Evolutionary conservation across 2,888 invertebrate genomes (phyloP).

Genomic region (Eupithecia abbreviata): DNA sequence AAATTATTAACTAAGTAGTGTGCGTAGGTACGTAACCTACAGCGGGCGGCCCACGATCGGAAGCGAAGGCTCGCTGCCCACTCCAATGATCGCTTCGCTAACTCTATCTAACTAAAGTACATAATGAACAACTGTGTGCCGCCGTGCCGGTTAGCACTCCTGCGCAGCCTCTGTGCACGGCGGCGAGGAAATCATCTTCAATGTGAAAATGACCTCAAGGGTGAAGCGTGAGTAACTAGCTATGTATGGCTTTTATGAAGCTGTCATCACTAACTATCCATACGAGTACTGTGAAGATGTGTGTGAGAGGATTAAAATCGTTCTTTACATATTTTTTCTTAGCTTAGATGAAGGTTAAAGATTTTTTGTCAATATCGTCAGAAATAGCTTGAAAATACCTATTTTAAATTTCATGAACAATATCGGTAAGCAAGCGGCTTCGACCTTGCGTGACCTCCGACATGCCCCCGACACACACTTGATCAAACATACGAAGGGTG

Average conservation of each 20-base stretch:
- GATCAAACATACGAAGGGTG: neutral
- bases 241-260: slow-evolving; percentile 1
- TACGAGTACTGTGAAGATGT: no score
- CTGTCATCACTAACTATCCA: neutral
- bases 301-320: no score
- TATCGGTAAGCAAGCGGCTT: neutral
- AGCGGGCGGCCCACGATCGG: neutral
- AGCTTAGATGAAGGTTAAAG: no score
- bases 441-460: neutral
- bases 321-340: no score
- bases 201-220: slow-evolving; percentile 6
- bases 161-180: neutral
- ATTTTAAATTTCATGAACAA: neutral
- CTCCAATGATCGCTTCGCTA: neutral
- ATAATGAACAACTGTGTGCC: neutral
- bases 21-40: no score
- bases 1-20: no score
- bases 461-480: neutral
- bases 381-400: neutral
- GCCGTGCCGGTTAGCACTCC: neutral
- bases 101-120: neutral
- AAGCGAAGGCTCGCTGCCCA: slow-evolving; percentile 6
- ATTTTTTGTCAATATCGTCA: neutral
- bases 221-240: neutral
- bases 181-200: neutral